Base-by-base conservation (phyloP, 1,140 invertebrate genomes). In the Araneus ventricosus region DNA sequence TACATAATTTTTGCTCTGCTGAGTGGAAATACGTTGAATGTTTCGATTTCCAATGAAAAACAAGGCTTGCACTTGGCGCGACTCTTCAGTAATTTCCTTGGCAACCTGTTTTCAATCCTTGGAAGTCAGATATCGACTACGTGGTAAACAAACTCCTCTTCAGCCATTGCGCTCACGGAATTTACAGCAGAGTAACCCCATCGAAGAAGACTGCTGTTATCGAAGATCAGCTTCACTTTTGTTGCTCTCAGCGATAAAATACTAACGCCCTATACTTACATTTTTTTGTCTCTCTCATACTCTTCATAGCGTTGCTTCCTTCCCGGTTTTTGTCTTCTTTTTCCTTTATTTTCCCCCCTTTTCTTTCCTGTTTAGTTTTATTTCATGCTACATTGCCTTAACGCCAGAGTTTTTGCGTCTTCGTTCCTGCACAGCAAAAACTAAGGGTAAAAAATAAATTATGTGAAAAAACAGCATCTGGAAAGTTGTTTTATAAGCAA, bases 181-280 rank as follows among this genome's bases (percentile, higher is more conserved):
- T 86, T 86, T 59, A 86, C 84, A 86, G 41, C 20, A 86, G 52
- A 57, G 24, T 86, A 86, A 86, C 41, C 52, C 84, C 52, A 86
- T 84, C 80, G 45, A 88, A 88, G 63, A 70, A 88, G 37, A 6
- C 45, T 91, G 27, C 79, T 75, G 34, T 84, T 84, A 82, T 91
- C 89, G 57, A 91, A 91, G 75, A 91, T 91, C 88, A 67, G 89
- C 89, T 57, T 84, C 89, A 91, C 45, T 82, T 91, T 41, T 91
- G 45, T 41, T 91, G 80, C 45, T 27, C 39, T 91, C 41, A 61
- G 45, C 89, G 79, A 91, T 91, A 91, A 91, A 91, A 61, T 63
- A 80, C 88, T 75, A 89, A 89, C 67, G 67, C 67, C 41, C 39
- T 52, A 52, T 80, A 79, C 75, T 79, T 59, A n/a, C 41, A 59